Evolutionary conservation across 2,888 invertebrate species (phyloP), one percentile per base, ranked within the genome.

Genomic region (Limenitis camilla): DNA sequence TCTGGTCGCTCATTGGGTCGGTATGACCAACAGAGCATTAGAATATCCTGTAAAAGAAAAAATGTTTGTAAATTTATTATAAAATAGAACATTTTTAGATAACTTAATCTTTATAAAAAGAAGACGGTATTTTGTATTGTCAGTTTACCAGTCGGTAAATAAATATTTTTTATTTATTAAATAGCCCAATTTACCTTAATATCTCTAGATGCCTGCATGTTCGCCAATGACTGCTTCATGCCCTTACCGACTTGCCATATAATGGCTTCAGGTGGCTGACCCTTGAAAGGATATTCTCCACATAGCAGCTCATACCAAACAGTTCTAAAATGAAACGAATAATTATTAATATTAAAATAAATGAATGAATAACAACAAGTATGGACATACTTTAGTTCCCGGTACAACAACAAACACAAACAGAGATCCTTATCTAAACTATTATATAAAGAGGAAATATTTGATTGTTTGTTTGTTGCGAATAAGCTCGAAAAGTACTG

Each of bases 171-270:
- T 9, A 27, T 6, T 6, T 29, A 5, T 10, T 29, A 29, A 11
- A 33, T 31, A 47, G 8, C 78, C 71, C 86, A 96, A n/a, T n/a
- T n/a, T n/a, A n/a, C 97, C 91, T 98, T 99, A 59, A 98, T 96
- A 84, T 99, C 99, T 58, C 96, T 92, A 10, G 97, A 96, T 43
- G 97, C 96, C 78, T 96, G 96, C 66, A 99, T 91, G 85, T 96
- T 96, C 51, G 96, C 96, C 54, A 99, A 89, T 30, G 98, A 94
- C 78, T 97, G 98, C 72, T 98, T 98, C 89, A 97, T 94, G 51
- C 99, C 99, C 71, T 95, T 94, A 5, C 99, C 99, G 43, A 98
- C 97, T 78, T 97, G 97, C 97, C 97, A 99, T 69, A 99, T 98
- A 56, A 99, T 93, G 3, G 97, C 93, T 79, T 99, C 98, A 0